These are phyloP conservation scores for Trachythela sp. DNA, from an alignment of 64 coral and sea anemone species.

Conservation along the genomic window DNA sequence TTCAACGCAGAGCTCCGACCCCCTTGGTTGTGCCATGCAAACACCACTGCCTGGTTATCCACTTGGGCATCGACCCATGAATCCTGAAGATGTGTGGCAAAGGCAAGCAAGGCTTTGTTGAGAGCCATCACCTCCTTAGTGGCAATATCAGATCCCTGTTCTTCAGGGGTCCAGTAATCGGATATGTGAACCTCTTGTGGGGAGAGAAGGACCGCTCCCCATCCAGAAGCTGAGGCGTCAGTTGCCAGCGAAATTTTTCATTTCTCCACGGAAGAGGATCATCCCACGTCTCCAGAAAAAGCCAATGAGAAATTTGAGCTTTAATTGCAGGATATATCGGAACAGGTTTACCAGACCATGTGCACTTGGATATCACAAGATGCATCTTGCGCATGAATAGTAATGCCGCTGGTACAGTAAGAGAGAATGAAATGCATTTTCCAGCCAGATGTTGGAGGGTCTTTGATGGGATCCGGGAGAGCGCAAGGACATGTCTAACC, in stretches of 20 bases:
- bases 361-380: background rate
- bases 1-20: background rate
- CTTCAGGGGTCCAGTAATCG: background rate
- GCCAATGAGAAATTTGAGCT: background rate
- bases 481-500: background rate
- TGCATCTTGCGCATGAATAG: background rate
- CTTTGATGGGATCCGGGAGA: background rate
- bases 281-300: background rate
- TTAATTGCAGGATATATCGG: background rate
- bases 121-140: background rate
- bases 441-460: background rate
- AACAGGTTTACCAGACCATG: background rate
- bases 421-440: background rate
- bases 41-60: slow-evolving; percentile 10
- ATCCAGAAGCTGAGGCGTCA: background rate
- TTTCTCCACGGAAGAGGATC: background rate
- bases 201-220: background rate
- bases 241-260: background rate
- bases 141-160: background rate
- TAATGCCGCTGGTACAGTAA: background rate
- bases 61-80: background rate
- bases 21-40: background rate
- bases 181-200: no score
- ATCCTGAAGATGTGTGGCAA: background rate
- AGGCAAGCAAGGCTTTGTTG: background rate